Evolutionary conservation across 2,888 invertebrate genomes (phyloP).

Genomic region (Microplitis deprimator): DNA sequence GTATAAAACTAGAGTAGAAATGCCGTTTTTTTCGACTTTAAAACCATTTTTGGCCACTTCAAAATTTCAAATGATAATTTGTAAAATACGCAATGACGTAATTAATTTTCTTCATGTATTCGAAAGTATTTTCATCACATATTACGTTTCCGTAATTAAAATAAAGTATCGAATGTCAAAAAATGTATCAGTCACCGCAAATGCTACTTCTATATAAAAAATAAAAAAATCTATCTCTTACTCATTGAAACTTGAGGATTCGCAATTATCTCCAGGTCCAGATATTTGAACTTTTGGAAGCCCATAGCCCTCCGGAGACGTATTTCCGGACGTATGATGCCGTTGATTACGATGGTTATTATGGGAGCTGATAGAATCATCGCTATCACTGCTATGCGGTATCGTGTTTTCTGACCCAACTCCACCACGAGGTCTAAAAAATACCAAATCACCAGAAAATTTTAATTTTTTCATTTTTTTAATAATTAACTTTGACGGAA

Average conservation of each 20-base stretch:
- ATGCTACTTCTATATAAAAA: not conserved
- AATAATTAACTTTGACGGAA: not conserved
- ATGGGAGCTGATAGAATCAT: conserved; percentile 63
- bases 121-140: too few relatives aligned
- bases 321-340: conserved; percentile 49
- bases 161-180: too few relatives aligned
- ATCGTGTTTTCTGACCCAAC: conserved; percentile 63
- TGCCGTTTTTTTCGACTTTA: too few relatives aligned
- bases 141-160: too few relatives aligned
- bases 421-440: conserved; percentile 66
- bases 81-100: too few relatives aligned
- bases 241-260: conserved; percentile 63
- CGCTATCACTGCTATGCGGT: conserved; percentile 65
- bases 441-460: conserved; percentile 30
- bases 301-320: conserved; percentile 55
- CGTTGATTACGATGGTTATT: conserved; percentile 51
- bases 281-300: conserved; percentile 67
- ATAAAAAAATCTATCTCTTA: conserved; percentile 50
- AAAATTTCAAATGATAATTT: too few relatives aligned
- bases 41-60: too few relatives aligned
- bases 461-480: conserved; percentile 6
- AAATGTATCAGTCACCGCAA: too few relatives aligned
- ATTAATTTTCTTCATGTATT: too few relatives aligned
- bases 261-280: conserved; percentile 61
- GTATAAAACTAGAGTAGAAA: too few relatives aligned